phyloP scores from a whole-genome alignment of 2,113 vertebrate genomes.

The Prinia subflava region DNA sequence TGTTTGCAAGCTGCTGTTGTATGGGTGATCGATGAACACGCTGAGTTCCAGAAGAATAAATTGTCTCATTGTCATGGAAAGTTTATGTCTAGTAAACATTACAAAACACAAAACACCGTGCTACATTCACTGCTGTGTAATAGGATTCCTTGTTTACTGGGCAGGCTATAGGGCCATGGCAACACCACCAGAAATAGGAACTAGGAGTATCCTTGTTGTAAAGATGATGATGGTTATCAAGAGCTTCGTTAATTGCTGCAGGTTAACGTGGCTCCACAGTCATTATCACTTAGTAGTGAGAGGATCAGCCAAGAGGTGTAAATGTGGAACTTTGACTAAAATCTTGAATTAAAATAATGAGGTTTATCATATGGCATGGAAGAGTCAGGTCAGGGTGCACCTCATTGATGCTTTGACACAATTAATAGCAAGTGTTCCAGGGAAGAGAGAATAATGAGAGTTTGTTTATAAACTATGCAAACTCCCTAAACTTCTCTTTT shows the following conservation, averaged over 20 bases:
- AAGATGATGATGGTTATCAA: slow-evolving; percentile 28
- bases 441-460: neutral
- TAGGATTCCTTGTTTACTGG: slow-evolving; percentile 48
- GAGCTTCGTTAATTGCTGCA: slow-evolving; percentile 5
- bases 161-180: slow-evolving; percentile 28
- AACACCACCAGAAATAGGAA: slow-evolving; percentile 53
- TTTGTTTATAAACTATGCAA: neutral
- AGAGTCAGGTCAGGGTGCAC: neutral
- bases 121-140: slow-evolving; percentile 35
- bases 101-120: slow-evolving; percentile 10
- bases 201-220: neutral
- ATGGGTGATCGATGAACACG: neutral
- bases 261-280: neutral
- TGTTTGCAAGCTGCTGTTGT: neutral
- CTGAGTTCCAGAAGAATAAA: neutral
- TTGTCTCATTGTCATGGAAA: slow-evolving; percentile 50
- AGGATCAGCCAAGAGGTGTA: neutral
- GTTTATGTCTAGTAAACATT: slow-evolving; percentile 45
- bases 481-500: neutral
- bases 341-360: neutral
- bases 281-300: neutral
- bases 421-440: neutral
- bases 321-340: neutral
- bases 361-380: neutral
- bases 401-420: neutral